phyloP scores from a whole-genome alignment of 2,888 invertebrate genomes.

The Apamea crenata region DNA sequence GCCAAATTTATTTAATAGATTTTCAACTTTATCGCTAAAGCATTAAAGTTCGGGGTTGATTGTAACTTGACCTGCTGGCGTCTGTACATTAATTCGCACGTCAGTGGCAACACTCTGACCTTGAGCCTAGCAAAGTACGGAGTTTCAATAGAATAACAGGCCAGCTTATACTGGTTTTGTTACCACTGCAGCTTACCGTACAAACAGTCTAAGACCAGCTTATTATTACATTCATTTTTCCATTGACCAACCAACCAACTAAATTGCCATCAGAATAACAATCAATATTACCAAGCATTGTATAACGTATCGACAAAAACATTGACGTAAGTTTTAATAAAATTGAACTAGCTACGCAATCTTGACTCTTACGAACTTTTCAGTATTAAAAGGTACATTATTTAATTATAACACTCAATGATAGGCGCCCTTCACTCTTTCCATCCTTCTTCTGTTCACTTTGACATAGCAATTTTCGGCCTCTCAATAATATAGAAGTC shows the following conservation, averaged over 20 bases:
- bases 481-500: neutral
- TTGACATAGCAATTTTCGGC: neutral
- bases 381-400: slow-evolving; percentile 4
- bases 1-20: too few relatives aligned
- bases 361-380: slow-evolving; percentile 8
- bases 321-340: neutral
- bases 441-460: neutral
- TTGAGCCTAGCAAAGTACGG: neutral
- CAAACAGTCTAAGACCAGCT: neutral
- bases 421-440: neutral
- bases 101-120: neutral
- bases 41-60: too few relatives aligned
- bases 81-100: neutral
- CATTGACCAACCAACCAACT: neutral
- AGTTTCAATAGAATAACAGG: neutral
- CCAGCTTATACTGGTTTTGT: neutral
- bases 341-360: slow-evolving; percentile 6
- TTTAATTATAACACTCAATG: slow-evolving; percentile 11
- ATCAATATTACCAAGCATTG: neutral
- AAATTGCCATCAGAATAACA: neutral
- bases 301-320: neutral
- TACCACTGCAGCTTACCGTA: neutral
- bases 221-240: neutral
- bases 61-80: too few relatives aligned
- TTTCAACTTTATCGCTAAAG: too few relatives aligned